Evolutionary conservation across 1,140 invertebrate genomes (phyloP).

Genomic region (Parasteatoda tepidariorum): DNA sequence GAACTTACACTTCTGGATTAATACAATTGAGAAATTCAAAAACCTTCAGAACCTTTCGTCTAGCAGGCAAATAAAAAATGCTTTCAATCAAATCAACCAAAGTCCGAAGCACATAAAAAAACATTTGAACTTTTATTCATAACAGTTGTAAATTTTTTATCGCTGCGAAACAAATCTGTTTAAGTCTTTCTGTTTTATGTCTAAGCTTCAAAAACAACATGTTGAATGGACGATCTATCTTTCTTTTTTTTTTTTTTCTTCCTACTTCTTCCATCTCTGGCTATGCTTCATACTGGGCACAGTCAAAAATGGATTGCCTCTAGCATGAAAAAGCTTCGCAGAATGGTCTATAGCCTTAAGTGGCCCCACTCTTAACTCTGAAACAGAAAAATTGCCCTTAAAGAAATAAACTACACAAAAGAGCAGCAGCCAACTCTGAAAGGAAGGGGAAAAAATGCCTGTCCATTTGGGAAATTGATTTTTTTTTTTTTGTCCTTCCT

Average conservation of each 20-base stretch:
- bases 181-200: constrained; percentile 39
- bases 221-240: constrained; percentile 45
- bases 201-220: constrained; percentile 14
- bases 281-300: constrained; percentile 2
- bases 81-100: background rate
- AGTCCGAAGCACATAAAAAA: background rate
- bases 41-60: too few relatives aligned
- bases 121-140: background rate
- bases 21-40: too few relatives aligned
- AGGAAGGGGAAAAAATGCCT: background rate
- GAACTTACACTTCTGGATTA: too few relatives aligned
- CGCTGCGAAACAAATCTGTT: constrained; percentile 28
- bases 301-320: constrained; percentile 42
- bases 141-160: constrained; percentile 34
- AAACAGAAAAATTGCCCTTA: constrained; percentile 28
- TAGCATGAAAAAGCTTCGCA: background rate
- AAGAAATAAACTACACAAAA: constrained; percentile 18
- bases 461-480: constrained; percentile 58
- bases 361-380: constrained; percentile 39
- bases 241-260: too few relatives aligned
- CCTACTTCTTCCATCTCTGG: background rate
- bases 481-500: background rate
- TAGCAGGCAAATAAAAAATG: too few relatives aligned
- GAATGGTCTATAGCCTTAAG: constrained; percentile 8
- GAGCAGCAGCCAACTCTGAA: too few relatives aligned